Evolutionary conservation across 2,888 invertebrate species (phyloP).

Genomic region (Epinotia bilunana): DNA sequence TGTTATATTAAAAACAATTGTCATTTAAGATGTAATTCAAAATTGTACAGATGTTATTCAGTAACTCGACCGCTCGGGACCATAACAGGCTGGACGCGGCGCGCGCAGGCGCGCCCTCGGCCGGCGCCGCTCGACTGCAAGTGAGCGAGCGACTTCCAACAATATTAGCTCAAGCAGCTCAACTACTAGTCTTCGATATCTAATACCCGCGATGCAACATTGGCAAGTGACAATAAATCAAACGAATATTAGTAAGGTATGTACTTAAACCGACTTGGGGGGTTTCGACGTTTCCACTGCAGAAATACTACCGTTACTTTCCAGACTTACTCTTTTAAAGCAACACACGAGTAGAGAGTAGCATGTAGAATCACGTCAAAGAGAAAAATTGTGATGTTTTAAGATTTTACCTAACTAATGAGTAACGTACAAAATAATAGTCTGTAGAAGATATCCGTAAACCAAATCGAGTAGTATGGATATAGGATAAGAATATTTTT

Average conservation of each 20-base stretch:
- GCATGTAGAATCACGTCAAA: constrained; percentile 63
- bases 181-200: constrained; percentile 16
- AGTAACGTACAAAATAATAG: constrained; percentile 77
- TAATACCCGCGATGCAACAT: constrained; percentile 45
- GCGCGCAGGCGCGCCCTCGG: background rate
- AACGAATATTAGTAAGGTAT: constrained; percentile 53
- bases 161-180: constrained; percentile 24
- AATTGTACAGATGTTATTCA: constrained; percentile 46
- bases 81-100: constrained; percentile 43
- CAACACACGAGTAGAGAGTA: constrained; percentile 63
- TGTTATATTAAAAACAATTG: constrained; percentile 1
- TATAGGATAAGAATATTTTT: constrained; percentile 77
- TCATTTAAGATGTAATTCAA: constrained; percentile 37
- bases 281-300: constrained; percentile 47
- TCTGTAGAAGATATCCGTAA: constrained; percentile 73
- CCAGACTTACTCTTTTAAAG: constrained; percentile 48
- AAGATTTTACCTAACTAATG: constrained; percentile 69
- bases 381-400: constrained; percentile 71
- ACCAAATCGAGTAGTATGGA: constrained; percentile 65
- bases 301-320: constrained; percentile 41
- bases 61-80: constrained; percentile 51
- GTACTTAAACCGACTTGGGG: constrained; percentile 64
- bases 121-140: too few relatives aligned
- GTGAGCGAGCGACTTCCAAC: background rate
- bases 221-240: constrained; percentile 54